Evolutionary conservation across 2,888 invertebrate species (phyloP), one percentile per base, ranked within the genome.

Genomic region (Malthinus seriepunctatus): DNA sequence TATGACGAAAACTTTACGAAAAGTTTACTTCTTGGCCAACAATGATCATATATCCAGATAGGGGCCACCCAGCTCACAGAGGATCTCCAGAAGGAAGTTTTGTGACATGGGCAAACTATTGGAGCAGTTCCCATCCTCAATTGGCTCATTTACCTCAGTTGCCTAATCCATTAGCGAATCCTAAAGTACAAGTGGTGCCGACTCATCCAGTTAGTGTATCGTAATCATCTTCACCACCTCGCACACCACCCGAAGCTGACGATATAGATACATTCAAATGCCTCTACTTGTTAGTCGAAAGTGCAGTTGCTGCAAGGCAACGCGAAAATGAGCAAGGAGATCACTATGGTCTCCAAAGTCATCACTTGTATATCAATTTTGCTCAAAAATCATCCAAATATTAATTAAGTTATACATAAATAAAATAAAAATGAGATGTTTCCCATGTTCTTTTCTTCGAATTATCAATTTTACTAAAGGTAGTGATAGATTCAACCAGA

Each of bases 261-360:
- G 86, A 86, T 67, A 85, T 86, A 69, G 91, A 91, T 79, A 88
- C 91, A 80, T 91, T 91, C 81, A 89, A 89, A 80, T 90, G 90
- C 76, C 84, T 93, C 68, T 90, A 91, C 80, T 83, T 93, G 76
- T 83, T 94, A 63, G 92, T 93, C 64, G 93, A 93, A 81, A 92
- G 93, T 10, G 93, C 93, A 8, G 89, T 93, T 58, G 90, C 90
- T 51, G 90, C 90, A 68, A 86, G 88, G 73, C 89, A 89, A 79
- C 82, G 87, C 62, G 89, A 89, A 80, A 85, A 88, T 78, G 86
- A 88, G 71, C 84, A 84, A 65, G 85, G 85, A 53, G 48, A 42
- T 51, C 14, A 32, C 56, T 31, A 14, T 31, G 34, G 44, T 42
- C 23, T 31, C 46, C 32, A 33, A 12, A 46, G 15, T 15, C 39